A percentile compares a stretch with the other conserved stretches of the same genome.
Evolutionary conservation across 2,797 vertebrate genomes (phyloP).

Genomic region (Odontamblyopus rebecca): DNA sequence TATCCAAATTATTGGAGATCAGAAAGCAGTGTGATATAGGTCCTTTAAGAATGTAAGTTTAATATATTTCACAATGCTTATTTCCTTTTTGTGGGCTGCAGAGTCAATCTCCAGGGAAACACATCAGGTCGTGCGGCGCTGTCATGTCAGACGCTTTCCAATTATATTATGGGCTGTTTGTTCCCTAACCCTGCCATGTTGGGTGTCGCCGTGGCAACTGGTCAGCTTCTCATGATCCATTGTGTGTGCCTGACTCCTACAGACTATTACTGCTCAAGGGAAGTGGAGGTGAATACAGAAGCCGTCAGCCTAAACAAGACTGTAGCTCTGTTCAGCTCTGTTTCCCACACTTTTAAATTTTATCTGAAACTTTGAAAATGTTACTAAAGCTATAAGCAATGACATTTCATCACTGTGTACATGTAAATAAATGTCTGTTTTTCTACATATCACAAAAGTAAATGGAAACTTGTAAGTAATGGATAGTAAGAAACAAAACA

Average conservation of each 20-base stretch:
- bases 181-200: constrained; percentile 52
- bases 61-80: not conserved
- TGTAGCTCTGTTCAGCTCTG: not conserved
- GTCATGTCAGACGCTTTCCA: constrained; percentile 51
- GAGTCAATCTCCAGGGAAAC: constrained; percentile 56
- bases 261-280: constrained; percentile 18
- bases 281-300: constrained; percentile 14
- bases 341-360: constrained; percentile 14
- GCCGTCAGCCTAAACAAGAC: constrained; percentile 15
- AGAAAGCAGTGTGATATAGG: too few relatives aligned
- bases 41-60: not conserved
- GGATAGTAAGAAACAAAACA: too few relatives aligned
- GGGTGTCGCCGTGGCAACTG: constrained; percentile 64
- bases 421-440: too few relatives aligned
- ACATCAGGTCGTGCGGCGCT: constrained; percentile 55
- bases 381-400: too few relatives aligned
- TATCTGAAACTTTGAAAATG: not conserved
- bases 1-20: too few relatives aligned
- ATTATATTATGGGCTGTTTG: constrained; percentile 65
- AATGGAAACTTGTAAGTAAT: too few relatives aligned
- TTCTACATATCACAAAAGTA: too few relatives aligned
- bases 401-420: too few relatives aligned
- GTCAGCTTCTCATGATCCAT: constrained; percentile 42
- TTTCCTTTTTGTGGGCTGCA: constrained; percentile 30
- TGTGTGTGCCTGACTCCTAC: constrained; percentile 16